Conservation (phyloP, 1,140 invertebrate genomes). For the Bacillus rossius region DNA sequence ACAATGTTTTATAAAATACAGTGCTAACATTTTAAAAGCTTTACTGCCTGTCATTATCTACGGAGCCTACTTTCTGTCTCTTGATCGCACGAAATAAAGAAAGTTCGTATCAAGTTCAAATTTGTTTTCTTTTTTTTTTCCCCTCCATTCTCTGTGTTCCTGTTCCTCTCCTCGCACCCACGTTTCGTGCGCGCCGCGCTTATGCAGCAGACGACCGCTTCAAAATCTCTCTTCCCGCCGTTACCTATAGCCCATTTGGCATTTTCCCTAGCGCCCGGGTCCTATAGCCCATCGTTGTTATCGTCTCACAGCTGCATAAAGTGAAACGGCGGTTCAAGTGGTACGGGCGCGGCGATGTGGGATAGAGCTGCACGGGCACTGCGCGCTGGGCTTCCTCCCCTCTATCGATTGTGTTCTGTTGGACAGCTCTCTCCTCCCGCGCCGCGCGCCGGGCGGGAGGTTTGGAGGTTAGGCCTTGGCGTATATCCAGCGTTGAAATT, state of each 20-base stretch:
- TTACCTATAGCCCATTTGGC: slow-evolving; percentile 46
- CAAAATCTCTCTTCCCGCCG: slow-evolving; percentile 18
- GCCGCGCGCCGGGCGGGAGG: not conserved
- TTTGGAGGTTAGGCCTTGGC: slow-evolving; percentile 7
- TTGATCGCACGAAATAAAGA: no score
- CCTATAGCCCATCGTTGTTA: slow-evolving; percentile 52
- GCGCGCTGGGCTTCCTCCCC: slow-evolving; percentile 4
- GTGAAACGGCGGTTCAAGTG: slow-evolving; percentile 34
- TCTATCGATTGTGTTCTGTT: slow-evolving; percentile 10
- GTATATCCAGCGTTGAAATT: slow-evolving; percentile 8
- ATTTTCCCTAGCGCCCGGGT: slow-evolving; percentile 49
- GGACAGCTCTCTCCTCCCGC: not conserved
- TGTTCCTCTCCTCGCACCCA: no score
- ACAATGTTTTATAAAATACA: no score
- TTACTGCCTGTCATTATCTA: no score
- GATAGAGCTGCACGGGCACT: slow-evolving; percentile 10
- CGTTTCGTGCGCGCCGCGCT: slow-evolving; percentile 1
- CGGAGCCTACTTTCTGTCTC: no score
- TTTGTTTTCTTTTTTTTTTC: no score
- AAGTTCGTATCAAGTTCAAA: no score
- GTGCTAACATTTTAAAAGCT: no score
- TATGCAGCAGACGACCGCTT: slow-evolving; percentile 14
- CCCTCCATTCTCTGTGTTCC: no score
- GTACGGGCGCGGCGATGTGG: not conserved
- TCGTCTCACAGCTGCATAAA: slow-evolving; percentile 52